These are phyloP conservation scores for Pachypanchax playfairii DNA, from an alignment of 2,113 vertebrate genomes.

Conservation along the genomic window DNA sequence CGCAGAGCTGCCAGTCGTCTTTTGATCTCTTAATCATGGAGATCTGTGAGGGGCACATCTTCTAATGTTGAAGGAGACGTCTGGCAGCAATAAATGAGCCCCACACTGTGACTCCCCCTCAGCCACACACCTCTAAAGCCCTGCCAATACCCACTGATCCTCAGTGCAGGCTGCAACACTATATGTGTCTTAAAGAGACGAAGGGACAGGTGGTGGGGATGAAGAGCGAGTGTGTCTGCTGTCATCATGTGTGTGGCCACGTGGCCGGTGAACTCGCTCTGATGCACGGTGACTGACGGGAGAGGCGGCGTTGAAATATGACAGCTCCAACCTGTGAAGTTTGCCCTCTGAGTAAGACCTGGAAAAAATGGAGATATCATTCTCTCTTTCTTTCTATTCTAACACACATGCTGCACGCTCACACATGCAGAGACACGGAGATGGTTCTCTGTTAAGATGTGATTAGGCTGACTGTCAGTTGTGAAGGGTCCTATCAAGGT, in stretches of 20 bases:
- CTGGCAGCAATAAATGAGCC: conserved; percentile 71
- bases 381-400: conserved; percentile 41
- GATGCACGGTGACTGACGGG: conserved; percentile 49
- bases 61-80: conserved; percentile 57
- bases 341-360: conserved; percentile 55
- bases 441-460: conserved; percentile 70
- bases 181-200: conserved; percentile 1
- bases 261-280: conserved; percentile 47
- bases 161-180: conserved; percentile 19
- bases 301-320: conserved; percentile 63
- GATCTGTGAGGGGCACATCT: conserved; percentile 59
- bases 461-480: conserved; percentile 75
- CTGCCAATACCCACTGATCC: conserved; percentile 50
- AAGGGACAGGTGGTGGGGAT: neutral
- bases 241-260: conserved; percentile 44
- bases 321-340: conserved; percentile 64
- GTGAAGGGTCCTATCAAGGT: conserved; percentile 64
- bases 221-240: conserved; percentile 22
- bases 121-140: conserved; percentile 57
- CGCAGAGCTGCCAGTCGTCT: conserved; percentile 55
- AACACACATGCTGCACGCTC: conserved; percentile 22
- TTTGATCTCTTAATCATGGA: conserved; percentile 71
- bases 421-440: conserved; percentile 30
- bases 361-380: conserved; percentile 67
- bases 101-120: conserved; percentile 40